Percentiles rank a stretch among this genome's conserved stretches.
These are phyloP conservation scores for Syrista parreyssii DNA, from an alignment of 2,888 invertebrate genomes.

Conservation along the genomic window DNA sequence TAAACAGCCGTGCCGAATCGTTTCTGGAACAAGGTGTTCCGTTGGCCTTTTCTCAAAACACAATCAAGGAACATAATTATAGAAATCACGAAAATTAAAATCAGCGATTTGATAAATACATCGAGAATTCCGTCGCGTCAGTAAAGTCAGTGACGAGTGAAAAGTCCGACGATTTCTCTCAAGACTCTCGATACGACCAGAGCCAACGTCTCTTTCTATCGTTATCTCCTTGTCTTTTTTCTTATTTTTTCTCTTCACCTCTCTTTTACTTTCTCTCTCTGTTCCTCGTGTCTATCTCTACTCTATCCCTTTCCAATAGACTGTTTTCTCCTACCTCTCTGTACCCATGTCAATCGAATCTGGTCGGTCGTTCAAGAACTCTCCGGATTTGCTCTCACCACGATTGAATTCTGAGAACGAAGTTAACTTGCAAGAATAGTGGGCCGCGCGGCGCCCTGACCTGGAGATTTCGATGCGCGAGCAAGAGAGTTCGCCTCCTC, in stretches of 20 bases:
- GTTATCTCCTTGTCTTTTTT: background rate
- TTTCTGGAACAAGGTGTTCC: slow-evolving; percentile 14
- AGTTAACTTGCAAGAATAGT: background rate
- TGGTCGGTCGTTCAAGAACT: background rate
- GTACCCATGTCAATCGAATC: background rate
- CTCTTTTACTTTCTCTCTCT: slow-evolving; percentile 1
- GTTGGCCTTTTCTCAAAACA: background rate
- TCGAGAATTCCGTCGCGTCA: slow-evolving; percentile 17
- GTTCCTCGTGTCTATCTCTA: background rate
- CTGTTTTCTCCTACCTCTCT: background rate
- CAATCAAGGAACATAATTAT: background rate
- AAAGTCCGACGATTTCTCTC: background rate
- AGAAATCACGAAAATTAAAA: background rate
- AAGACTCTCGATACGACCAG: background rate
- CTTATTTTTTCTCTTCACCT: background rate
- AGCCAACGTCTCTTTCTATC: background rate
- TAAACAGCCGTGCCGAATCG: slow-evolving; percentile 33
- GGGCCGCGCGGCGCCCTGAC: background rate
- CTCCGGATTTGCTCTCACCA: background rate
- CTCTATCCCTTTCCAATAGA: background rate
- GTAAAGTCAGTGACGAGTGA: background rate
- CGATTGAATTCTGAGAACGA: background rate
- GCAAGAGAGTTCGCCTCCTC: background rate
- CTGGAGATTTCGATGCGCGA: background rate
- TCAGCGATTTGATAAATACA: slow-evolving; percentile 20